phyloP scores from a whole-genome alignment of 2,113 vertebrate species.

The Halichoeres trimaculatus region DNA sequence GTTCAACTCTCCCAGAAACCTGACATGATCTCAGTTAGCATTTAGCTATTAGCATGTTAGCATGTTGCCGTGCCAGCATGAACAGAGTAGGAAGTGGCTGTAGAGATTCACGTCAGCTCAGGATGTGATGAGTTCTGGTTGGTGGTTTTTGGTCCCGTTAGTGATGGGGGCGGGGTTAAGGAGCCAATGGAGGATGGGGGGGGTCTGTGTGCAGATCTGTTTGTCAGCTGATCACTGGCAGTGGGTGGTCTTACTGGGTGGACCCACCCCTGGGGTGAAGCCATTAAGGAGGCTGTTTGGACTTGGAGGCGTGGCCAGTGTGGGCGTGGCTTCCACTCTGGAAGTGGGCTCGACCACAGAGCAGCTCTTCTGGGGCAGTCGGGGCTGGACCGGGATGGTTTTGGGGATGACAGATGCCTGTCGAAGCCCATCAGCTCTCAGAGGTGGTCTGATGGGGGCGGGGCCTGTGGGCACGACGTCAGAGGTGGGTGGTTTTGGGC shows the following conservation, averaged over 20 bases:
- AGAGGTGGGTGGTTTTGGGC: constrained; percentile 50
- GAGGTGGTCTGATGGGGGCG: constrained; percentile 71
- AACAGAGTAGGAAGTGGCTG: not conserved
- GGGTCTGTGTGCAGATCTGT: no score
- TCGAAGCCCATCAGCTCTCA: constrained; percentile 74
- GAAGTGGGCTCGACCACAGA: constrained; percentile 62
- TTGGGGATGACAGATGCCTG: constrained; percentile 76
- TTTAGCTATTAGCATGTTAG: constrained; percentile 17
- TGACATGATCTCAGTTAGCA: not conserved
- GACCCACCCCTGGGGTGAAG: constrained; percentile 68
- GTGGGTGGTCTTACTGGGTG: constrained; percentile 62
- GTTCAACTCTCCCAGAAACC: not conserved
- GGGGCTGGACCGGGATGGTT: constrained; percentile 67
- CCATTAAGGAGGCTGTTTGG: constrained; percentile 82
- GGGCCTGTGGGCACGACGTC: constrained; percentile 20
- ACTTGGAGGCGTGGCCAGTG: constrained; percentile 60
- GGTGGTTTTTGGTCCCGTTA: constrained; percentile 10
- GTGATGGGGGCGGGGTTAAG: no score
- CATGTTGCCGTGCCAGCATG: constrained; percentile 3
- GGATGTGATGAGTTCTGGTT: not conserved
- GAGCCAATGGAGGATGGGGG: no score
- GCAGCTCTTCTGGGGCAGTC: constrained; percentile 76
- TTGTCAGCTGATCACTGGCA: constrained; percentile 71
- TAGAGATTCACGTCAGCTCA: not conserved
- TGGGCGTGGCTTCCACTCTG: constrained; percentile 40